Percentiles rank a stretch among this genome's conserved stretches.
phyloP scores from a whole-genome alignment of 2,113 vertebrate genomes.

The Saguinus midas region DNA sequence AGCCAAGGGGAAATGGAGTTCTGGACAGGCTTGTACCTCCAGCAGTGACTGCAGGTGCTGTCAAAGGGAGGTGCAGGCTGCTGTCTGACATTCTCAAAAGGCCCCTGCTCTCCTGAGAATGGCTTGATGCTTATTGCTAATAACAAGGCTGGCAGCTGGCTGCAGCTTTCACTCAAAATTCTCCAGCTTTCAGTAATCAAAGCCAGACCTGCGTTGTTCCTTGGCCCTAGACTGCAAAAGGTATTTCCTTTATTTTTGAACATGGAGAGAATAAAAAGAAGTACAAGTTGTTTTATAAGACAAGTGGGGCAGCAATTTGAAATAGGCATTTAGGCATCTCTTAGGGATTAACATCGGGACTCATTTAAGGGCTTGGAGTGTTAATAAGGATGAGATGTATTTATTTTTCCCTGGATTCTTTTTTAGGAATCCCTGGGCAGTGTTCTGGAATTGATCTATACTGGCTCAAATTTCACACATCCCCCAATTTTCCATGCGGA shows the following conservation, averaged over 20 bases:
- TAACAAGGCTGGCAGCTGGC: conserved; percentile 76
- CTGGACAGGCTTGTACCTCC: conserved; percentile 66
- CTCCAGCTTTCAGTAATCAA: conserved; percentile 74
- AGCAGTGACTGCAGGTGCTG: conserved; percentile 70
- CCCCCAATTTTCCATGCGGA: conserved; percentile 46
- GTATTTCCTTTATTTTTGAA: conserved; percentile 78
- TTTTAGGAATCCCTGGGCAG: conserved; percentile 73
- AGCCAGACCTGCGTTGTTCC: conserved; percentile 71
- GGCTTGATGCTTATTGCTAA: conserved; percentile 76
- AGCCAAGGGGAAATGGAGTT: conserved; percentile 72
- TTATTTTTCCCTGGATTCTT: conserved; percentile 77
- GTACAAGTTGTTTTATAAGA: conserved; percentile 78
- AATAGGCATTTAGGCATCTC: conserved; percentile 76
- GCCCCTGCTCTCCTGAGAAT: conserved; percentile 68
- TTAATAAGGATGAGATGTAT: conserved; percentile 79
- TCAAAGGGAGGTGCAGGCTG: conserved; percentile 53
- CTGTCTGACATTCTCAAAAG: conserved; percentile 76
- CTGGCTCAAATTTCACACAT: conserved; percentile 66
- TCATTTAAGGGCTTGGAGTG: conserved; percentile 76
- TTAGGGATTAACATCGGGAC: conserved; percentile 75
- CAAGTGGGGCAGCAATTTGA: conserved; percentile 74
- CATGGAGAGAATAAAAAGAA: conserved; percentile 77
- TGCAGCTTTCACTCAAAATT: conserved; percentile 77
- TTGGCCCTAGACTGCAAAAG: conserved; percentile 72
- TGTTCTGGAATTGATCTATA: conserved; percentile 71